Conservation (phyloP, 2,888 invertebrate genomes). For the Parnassius orleans region DNA sequence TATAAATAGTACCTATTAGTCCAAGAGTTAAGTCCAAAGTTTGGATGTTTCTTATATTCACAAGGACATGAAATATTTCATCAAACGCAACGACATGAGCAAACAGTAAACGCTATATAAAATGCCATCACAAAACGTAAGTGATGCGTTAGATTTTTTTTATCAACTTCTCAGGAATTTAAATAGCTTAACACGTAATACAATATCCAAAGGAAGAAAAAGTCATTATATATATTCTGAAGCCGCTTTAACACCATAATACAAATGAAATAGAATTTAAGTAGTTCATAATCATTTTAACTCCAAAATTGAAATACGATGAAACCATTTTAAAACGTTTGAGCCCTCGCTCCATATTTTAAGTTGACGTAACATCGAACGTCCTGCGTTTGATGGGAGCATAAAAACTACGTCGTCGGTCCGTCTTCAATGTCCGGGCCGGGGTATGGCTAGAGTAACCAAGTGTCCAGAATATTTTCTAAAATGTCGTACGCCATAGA, state of each 20-base stretch:
- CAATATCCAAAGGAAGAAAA: not conserved
- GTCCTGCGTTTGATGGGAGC: constrained; percentile 11
- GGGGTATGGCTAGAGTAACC: constrained; percentile 4
- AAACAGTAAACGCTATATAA: too few relatives aligned
- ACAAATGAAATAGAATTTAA: constrained; percentile 16
- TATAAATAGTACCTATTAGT: too few relatives aligned
- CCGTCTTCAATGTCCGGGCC: constrained; percentile 21
- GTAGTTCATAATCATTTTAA: not conserved
- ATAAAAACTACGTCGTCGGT: constrained; percentile 22
- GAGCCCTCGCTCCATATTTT: constrained; percentile 16
- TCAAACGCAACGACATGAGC: too few relatives aligned
- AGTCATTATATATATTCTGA: not conserved
- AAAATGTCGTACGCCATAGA: too few relatives aligned
- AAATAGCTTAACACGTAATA: too few relatives aligned
- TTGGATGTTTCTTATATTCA: too few relatives aligned
- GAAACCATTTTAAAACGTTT: not conserved
- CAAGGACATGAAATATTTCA: too few relatives aligned
- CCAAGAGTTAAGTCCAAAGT: too few relatives aligned
- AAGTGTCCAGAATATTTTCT: not conserved
- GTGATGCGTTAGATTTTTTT: too few relatives aligned
- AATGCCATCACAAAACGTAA: too few relatives aligned
- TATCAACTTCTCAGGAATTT: too few relatives aligned
- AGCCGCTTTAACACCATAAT: not conserved
- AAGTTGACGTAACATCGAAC: constrained; percentile 19
- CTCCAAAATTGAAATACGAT: constrained; percentile 21